Evolutionary conservation across 2,797 vertebrate genomes (phyloP).

Genomic region (Pelochelys cantorii): DNA sequence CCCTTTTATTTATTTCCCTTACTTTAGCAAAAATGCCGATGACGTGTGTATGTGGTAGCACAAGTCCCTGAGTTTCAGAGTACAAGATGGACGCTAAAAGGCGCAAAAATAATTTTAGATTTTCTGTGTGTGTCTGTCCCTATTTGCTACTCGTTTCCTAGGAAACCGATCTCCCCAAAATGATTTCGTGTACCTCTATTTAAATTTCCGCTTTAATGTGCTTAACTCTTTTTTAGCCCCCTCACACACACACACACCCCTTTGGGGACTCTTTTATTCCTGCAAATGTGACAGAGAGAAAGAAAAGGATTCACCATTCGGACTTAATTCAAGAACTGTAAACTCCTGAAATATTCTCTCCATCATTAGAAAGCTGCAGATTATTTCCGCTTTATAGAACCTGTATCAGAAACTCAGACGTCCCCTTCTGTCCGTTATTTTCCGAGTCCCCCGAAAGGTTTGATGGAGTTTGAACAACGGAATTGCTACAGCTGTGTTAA

Average conservation of each 20-base stretch:
- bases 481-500: slow-evolving; percentile 48
- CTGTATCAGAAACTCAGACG: slow-evolving; percentile 55
- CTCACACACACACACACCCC: background rate
- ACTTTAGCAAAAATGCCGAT: slow-evolving; percentile 24
- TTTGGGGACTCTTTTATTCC: background rate
- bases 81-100: background rate
- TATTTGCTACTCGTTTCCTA: background rate
- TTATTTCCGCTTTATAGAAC: slow-evolving; percentile 66
- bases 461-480: slow-evolving; percentile 68
- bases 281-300: slow-evolving; percentile 30
- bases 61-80: background rate
- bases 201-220: slow-evolving; percentile 34
- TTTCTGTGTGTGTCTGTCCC: background rate
- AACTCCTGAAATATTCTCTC: background rate
- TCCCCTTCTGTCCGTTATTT: background rate
- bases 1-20: background rate
- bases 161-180: background rate
- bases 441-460: slow-evolving; percentile 34
- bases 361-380: background rate
- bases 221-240: slow-evolving; percentile 39
- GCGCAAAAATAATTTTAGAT: background rate
- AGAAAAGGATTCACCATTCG: slow-evolving; percentile 48
- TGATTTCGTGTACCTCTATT: slow-evolving; percentile 49
- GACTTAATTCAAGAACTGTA: slow-evolving; percentile 44
- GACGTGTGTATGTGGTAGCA: background rate